Conservation (phyloP, 2,113 vertebrate species). For the Podarcis muralis region DNA sequence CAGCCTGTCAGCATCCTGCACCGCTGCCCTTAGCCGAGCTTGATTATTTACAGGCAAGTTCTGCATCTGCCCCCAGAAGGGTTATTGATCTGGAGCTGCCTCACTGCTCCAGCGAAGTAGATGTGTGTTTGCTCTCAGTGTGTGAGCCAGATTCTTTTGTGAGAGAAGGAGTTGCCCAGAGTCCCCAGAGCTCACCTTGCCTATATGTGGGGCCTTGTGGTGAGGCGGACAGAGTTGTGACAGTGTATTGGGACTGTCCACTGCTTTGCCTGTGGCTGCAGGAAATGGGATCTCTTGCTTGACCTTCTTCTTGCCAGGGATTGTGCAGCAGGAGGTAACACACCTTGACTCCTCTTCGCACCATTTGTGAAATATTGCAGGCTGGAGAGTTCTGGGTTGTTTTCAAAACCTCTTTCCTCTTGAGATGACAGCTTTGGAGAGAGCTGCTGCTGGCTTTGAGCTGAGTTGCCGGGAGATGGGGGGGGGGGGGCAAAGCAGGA, state of each 20-base stretch:
- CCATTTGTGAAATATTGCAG: not conserved
- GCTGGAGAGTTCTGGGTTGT: not conserved
- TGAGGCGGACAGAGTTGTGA: too few species aligned
- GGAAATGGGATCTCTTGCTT: constrained; percentile 6
- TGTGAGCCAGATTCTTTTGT: too few species aligned
- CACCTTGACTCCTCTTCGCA: not conserved
- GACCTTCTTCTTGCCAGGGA: not conserved
- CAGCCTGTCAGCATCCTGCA: not conserved
- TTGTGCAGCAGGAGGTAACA: not conserved
- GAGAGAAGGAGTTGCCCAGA: not conserved
- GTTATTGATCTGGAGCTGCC: not conserved
- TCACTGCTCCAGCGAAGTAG: too few species aligned
- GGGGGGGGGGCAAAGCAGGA: not conserved
- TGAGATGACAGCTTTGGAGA: too few species aligned
- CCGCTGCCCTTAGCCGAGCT: not conserved
- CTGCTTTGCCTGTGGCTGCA: not conserved
- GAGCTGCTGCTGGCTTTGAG: not conserved
- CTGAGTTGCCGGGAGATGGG: too few species aligned
- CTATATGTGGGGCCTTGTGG: too few species aligned
- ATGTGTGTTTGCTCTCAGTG: too few species aligned
- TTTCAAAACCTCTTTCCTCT: not conserved
- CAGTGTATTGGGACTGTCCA: not conserved
- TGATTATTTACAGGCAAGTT: not conserved
- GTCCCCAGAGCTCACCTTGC: not conserved
- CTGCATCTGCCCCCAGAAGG: not conserved